Evolutionary conservation across 2,888 invertebrate species (phyloP).

Genomic region (Chromoteleia sp.): DNA sequence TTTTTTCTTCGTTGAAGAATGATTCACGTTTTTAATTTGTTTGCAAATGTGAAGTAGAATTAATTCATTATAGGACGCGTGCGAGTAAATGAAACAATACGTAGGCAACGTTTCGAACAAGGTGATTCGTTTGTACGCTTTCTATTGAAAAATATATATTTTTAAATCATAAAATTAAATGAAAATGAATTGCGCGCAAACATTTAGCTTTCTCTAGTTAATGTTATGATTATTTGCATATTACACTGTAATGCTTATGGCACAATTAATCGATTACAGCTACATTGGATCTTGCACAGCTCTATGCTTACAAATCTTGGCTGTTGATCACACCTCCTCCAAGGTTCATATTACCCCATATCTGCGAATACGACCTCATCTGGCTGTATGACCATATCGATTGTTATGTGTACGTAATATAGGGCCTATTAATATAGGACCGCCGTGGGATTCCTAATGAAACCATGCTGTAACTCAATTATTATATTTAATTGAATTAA

Average conservation of each 20-base stretch:
- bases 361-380: constrained; percentile 20
- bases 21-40: too few species aligned
- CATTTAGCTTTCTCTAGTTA: neutral
- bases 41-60: too few species aligned
- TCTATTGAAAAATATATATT: too few species aligned
- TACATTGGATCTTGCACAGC: constrained; percentile 31
- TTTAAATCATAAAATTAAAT: too few species aligned
- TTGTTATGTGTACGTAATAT: constrained; percentile 34
- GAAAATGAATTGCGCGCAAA: neutral
- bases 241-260: constrained; percentile 22
- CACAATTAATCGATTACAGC: constrained; percentile 33
- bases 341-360: constrained; percentile 44
- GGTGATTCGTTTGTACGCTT: too few species aligned
- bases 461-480: constrained; percentile 28
- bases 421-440: constrained; percentile 32
- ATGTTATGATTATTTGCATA: constrained; percentile 1
- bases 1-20: too few species aligned
- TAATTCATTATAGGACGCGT: too few species aligned
- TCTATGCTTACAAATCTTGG: constrained; percentile 50
- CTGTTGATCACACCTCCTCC: constrained; percentile 39
- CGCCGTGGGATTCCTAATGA: constrained; percentile 10
- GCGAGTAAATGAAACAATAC: too few species aligned
- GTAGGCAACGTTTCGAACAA: too few species aligned
- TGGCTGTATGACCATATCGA: constrained; percentile 36
- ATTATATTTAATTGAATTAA: constrained; percentile 19